Conservation (phyloP, 30 jellyfish, hydroid and myxozoan species). For the Chironex yamaguchii region DNA sequence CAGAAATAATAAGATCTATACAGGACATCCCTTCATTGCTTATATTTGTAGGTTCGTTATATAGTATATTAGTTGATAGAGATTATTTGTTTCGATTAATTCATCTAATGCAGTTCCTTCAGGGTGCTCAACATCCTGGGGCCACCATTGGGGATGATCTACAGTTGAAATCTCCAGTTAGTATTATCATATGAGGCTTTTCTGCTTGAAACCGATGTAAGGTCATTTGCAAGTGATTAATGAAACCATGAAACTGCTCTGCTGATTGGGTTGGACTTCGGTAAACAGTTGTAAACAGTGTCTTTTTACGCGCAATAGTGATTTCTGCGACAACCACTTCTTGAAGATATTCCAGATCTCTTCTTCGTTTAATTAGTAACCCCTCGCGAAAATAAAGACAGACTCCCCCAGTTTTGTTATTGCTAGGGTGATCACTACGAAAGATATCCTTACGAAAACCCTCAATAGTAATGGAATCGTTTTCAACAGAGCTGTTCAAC, state of each 20-base stretch:
- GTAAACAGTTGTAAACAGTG: slow-evolving; percentile 14
- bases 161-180: slow-evolving; percentile 58
- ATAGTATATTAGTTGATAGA: no score
- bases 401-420: slow-evolving; percentile 17
- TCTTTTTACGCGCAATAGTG: slow-evolving; percentile 22
- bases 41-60: slow-evolving; percentile 41
- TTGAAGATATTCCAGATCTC: slow-evolving; percentile 23
- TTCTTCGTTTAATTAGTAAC: slow-evolving; percentile 50
- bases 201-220: slow-evolving; percentile 38
- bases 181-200: slow-evolving; percentile 13
- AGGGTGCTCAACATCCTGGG: slow-evolving; percentile 43
- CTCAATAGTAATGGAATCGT: slow-evolving; percentile 36
- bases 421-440: slow-evolving; percentile 62
- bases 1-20: slow-evolving; percentile 44
- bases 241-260: slow-evolving; percentile 37
- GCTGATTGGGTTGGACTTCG: slow-evolving; percentile 48
- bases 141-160: slow-evolving; percentile 68
- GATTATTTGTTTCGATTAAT: slow-evolving; percentile 33
- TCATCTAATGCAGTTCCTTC: slow-evolving; percentile 49
- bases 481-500: slow-evolving; percentile 26
- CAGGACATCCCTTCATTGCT: slow-evolving; percentile 47
- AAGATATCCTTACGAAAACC: slow-evolving; percentile 49
- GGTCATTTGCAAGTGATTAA: slow-evolving; percentile 1
- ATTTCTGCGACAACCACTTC: slow-evolving; percentile 44
- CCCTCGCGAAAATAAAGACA: slow-evolving; percentile 50